A percentile compares a stretch with the other conserved stretches of the same genome.
phyloP scores from a whole-genome alignment of 2,888 invertebrate genomes.

The Lepidochitona cinerea region DNA sequence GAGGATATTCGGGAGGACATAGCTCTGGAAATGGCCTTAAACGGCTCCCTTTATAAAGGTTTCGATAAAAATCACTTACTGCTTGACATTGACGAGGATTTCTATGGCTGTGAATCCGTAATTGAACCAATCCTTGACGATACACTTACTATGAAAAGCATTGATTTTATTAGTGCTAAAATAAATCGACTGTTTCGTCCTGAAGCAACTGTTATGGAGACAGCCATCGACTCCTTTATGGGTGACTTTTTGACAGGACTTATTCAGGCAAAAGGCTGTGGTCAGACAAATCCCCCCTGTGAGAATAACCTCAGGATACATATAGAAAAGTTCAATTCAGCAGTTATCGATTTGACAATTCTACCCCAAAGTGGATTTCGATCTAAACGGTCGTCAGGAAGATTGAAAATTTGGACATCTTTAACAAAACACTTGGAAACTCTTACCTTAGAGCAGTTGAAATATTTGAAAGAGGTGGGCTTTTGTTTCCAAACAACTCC shows the following conservation, averaged over 20 bases:
- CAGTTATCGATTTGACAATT: neutral
- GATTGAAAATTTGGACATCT: constrained; percentile 5
- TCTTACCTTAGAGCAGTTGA: constrained; percentile 39
- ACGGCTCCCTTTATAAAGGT: constrained; percentile 14
- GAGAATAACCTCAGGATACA: neutral
- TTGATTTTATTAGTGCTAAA: constrained; percentile 35
- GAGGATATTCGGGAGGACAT: constrained; percentile 42
- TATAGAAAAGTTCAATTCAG: neutral
- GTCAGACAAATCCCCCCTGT: neutral
- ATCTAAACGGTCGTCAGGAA: neutral
- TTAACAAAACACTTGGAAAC: constrained; percentile 27
- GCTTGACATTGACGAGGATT: constrained; percentile 61
- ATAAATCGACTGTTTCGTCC: constrained; percentile 48
- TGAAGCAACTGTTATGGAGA: constrained; percentile 36
- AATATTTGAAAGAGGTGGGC: constrained; percentile 39
- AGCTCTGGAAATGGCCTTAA: constrained; percentile 33
- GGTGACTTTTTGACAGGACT: neutral
- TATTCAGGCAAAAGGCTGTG: neutral
- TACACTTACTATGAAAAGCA: constrained; percentile 27
- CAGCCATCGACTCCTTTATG: constrained; percentile 35
- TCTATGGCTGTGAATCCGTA: constrained; percentile 52
- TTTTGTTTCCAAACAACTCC: constrained; percentile 49
- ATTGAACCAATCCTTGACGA: constrained; percentile 37
- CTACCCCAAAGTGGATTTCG: constrained; percentile 6
- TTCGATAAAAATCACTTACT: constrained; percentile 32